These are phyloP conservation scores for Hydractinia echinata DNA, from an alignment of 30 jellyfish, hydroid and myxozoan species.

Conservation along the genomic window DNA sequence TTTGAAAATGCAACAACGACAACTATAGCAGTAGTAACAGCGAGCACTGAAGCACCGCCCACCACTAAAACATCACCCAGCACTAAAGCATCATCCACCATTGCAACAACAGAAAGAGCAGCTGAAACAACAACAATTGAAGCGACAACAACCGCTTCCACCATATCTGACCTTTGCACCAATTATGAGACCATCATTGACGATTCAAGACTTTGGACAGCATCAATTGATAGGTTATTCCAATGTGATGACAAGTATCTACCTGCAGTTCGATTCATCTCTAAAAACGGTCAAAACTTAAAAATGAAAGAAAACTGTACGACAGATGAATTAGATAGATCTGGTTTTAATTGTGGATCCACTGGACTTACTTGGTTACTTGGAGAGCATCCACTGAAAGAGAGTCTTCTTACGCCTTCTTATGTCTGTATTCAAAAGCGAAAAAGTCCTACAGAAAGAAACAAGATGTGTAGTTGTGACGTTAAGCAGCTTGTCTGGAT, in stretches of 20 bases:
- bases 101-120: not conserved
- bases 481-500: not conserved
- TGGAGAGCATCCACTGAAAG: not conserved
- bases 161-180: not conserved
- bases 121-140: not conserved
- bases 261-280: not conserved
- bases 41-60: not conserved
- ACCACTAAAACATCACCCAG: not conserved
- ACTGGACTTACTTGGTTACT: constrained; percentile 9
- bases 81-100: not conserved
- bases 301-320: not conserved
- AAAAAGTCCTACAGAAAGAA: too few relatives aligned
- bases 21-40: not conserved
- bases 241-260: not conserved
- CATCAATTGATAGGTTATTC: not conserved
- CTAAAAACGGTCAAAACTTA: not conserved
- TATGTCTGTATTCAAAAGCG: too few relatives aligned
- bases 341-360: not conserved
- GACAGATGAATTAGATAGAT: not conserved
- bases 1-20: not conserved
- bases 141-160: not conserved
- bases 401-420: too few relatives aligned
- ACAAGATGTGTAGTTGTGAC: not conserved
- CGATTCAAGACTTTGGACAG: not conserved
- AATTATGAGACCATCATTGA: not conserved